Evolutionary conservation across 2,113 vertebrate genomes (phyloP).

Genomic region (Chamaetylas fuelleborni): DNA sequence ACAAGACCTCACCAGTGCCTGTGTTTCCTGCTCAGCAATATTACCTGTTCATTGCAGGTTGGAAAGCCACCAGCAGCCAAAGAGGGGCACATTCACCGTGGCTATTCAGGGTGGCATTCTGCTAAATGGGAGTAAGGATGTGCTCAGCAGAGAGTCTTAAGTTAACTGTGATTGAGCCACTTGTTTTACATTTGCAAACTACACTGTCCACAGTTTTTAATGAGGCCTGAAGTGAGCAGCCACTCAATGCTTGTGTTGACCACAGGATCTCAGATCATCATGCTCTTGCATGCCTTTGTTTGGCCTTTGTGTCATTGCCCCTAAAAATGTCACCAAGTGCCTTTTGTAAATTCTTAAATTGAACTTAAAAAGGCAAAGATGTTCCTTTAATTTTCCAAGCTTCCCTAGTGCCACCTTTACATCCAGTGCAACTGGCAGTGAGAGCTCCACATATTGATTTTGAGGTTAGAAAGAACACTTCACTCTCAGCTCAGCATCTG

Average conservation of each 20-base stretch:
- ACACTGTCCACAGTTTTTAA: neutral
- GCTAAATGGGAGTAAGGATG: neutral
- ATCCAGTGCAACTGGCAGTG: accelerated
- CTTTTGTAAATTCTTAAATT: neutral
- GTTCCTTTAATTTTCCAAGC: neutral
- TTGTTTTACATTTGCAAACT: neutral
- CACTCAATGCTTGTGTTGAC: neutral
- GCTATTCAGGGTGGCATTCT: neutral
- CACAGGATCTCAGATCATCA: neutral
- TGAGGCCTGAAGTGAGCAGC: neutral
- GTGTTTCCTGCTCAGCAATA: accelerated
- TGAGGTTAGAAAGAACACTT: neutral
- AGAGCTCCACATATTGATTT: accelerated
- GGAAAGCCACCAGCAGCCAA: neutral
- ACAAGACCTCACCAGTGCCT: neutral
- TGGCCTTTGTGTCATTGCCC: neutral
- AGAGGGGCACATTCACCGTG: accelerated
- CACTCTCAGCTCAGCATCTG: neutral
- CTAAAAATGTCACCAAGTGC: neutral
- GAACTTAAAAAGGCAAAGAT: neutral
- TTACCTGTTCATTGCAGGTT: accelerated
- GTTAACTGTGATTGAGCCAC: neutral
- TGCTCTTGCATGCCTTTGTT: neutral
- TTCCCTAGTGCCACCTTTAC: neutral
- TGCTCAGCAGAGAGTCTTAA: neutral